Conservation (phyloP, 1,140 invertebrate genomes). For the Apis cerana region DNA sequence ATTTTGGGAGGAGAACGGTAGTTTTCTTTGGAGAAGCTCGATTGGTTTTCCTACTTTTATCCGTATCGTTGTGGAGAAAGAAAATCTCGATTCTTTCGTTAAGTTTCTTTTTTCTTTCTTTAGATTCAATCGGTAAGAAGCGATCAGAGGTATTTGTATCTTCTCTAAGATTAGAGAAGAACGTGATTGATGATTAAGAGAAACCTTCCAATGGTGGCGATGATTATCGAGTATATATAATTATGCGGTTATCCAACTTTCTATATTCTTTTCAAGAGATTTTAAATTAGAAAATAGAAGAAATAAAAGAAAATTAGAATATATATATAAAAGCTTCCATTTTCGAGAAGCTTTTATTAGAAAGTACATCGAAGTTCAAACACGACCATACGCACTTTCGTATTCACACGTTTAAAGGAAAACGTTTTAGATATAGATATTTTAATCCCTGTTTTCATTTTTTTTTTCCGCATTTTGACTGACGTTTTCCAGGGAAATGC, state of each 20-base stretch:
- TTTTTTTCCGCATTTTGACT: neutral
- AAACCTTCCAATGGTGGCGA: too few relatives aligned
- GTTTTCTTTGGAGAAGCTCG: neutral
- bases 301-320: neutral
- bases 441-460: neutral
- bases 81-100: too few relatives aligned
- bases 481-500: conserved; percentile 16
- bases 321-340: neutral
- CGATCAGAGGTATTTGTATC: too few relatives aligned
- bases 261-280: too few relatives aligned
- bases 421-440: conserved; percentile 5
- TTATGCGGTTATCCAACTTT: too few relatives aligned
- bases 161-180: too few relatives aligned
- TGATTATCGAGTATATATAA: too few relatives aligned
- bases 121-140: too few relatives aligned
- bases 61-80: too few relatives aligned
- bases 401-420: neutral
- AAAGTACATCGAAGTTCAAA: neutral
- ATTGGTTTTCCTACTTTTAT: neutral
- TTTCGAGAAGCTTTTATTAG: neutral
- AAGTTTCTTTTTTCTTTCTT: too few relatives aligned
- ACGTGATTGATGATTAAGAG: too few relatives aligned
- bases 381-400: conserved; percentile 11
- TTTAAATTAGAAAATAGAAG: too few relatives aligned
- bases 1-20: neutral